Conservation (phyloP, 2,797 vertebrate genomes). For the Hylomyscus alleni region DNA sequence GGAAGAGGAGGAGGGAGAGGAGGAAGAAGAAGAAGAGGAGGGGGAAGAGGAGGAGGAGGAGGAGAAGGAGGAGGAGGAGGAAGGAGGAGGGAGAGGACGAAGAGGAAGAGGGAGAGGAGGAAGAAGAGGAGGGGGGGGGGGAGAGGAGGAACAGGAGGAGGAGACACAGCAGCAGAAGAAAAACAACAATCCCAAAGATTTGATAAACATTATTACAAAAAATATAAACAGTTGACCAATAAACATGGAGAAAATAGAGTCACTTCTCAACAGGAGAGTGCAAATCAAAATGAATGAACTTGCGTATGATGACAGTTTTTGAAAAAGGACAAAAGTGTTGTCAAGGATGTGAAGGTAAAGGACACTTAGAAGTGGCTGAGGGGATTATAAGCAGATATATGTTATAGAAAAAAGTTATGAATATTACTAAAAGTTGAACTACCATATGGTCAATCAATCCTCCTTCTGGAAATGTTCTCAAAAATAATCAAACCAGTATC, state of each 20-base stretch:
- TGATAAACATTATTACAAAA: not conserved
- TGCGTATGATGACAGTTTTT: not conserved
- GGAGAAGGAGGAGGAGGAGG: too few species aligned
- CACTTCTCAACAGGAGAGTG: too few species aligned
- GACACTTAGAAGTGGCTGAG: not conserved
- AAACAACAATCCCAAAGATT: not conserved
- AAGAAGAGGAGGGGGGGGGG: too few species aligned
- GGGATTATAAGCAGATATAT: not conserved
- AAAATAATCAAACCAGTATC: not conserved
- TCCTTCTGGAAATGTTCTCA: not conserved
- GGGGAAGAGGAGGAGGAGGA: too few species aligned
- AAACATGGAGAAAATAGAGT: not conserved
- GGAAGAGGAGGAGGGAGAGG: too few species aligned
- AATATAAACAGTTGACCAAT: not conserved
- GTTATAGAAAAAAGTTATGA: not conserved
- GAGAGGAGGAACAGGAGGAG: too few species aligned
- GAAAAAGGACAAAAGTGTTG: not conserved
- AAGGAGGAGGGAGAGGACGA: too few species aligned
- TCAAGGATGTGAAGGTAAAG: not conserved
- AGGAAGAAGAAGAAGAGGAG: too few species aligned
- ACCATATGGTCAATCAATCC: too few species aligned
- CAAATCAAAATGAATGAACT: not conserved
- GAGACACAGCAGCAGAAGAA: fast-evolving
- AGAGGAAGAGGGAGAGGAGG: too few species aligned
- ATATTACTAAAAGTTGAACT: not conserved